phyloP scores from a whole-genome alignment of 2,888 invertebrate species.

The Sphaerophoria taeniata region DNA sequence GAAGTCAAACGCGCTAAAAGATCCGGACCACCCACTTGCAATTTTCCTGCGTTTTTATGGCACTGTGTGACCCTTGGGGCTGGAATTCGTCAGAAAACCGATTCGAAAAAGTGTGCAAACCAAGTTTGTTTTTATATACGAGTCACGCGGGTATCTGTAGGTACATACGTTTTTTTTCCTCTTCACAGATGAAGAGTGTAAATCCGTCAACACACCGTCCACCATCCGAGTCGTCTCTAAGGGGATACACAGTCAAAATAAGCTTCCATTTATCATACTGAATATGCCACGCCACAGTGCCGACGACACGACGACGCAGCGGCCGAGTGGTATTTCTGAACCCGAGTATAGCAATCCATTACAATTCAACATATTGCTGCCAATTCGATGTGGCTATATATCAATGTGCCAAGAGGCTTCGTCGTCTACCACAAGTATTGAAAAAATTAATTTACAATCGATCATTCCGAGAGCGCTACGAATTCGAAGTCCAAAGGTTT shows the following conservation, averaged over 20 bases:
- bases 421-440: slow-evolving; percentile 48
- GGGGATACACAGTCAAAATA: too few relatives aligned
- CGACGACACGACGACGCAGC: not conserved
- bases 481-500: slow-evolving; percentile 12
- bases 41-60: not conserved
- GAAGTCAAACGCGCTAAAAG: slow-evolving; percentile 2
- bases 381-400: slow-evolving; percentile 10
- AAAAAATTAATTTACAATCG: slow-evolving; percentile 65
- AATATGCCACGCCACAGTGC: too few relatives aligned
- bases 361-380: not conserved
- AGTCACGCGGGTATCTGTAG: not conserved
- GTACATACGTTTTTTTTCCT: too few relatives aligned
- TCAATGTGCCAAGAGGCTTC: slow-evolving; percentile 1
- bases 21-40: slow-evolving; percentile 52
- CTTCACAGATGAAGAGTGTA: too few relatives aligned
- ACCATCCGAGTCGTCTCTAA: too few relatives aligned
- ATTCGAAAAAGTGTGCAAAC: slow-evolving; percentile 31
- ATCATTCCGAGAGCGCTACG: slow-evolving; percentile 40
- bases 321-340: slow-evolving; percentile 29
- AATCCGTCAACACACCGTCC: too few relatives aligned
- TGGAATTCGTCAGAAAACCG: slow-evolving; percentile 16
- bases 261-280: too few relatives aligned
- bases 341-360: slow-evolving; percentile 26
- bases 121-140: slow-evolving; percentile 10
- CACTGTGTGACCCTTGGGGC: not conserved